These are phyloP conservation scores for Diploscapter pachys DNA, from an alignment of 1,140 invertebrate species.

Conservation along the genomic window DNA sequence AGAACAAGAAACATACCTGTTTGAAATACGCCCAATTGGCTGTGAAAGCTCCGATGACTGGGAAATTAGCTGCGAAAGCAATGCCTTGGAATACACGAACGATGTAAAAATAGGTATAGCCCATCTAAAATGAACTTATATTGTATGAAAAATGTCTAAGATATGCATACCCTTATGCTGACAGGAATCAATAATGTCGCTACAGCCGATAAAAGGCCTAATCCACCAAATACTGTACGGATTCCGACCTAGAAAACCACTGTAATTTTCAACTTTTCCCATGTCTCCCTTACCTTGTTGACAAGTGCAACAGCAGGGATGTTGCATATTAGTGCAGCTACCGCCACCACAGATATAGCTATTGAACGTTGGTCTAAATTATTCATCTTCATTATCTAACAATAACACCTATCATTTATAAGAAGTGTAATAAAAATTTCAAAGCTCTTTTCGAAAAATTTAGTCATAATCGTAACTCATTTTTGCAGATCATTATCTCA, in stretches of 20 bases:
- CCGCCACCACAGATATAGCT: slow-evolving; percentile 41
- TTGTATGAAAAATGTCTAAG: background rate
- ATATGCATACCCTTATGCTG: slow-evolving; percentile 32
- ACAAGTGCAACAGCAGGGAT: slow-evolving; percentile 40
- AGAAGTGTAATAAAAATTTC: no score
- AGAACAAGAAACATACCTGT: slow-evolving; percentile 32
- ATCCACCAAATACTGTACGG: slow-evolving; percentile 40
- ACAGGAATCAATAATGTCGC: slow-evolving; percentile 38
- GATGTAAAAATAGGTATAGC: slow-evolving; percentile 38
- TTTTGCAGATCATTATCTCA: no score
- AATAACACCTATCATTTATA: no score
- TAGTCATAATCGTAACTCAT: no score
- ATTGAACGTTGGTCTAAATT: slow-evolving; percentile 33
- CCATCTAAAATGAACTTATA: slow-evolving; percentile 28
- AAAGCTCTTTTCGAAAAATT: no score
- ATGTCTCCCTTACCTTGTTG: slow-evolving; percentile 2
- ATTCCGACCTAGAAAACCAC: slow-evolving; percentile 28
- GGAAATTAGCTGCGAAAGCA: slow-evolving; percentile 49
- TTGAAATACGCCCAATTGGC: slow-evolving; percentile 48
- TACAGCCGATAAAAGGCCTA: slow-evolving; percentile 43
- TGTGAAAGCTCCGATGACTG: slow-evolving; percentile 45
- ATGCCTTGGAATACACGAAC: slow-evolving; percentile 42
- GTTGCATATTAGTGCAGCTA: slow-evolving; percentile 43
- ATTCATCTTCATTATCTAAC: background rate
- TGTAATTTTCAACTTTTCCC: no score